Evolutionary conservation across 1,140 invertebrate species (phyloP), one percentile per base, ranked within the genome.

Genomic region (Branchinecta lindahli): DNA sequence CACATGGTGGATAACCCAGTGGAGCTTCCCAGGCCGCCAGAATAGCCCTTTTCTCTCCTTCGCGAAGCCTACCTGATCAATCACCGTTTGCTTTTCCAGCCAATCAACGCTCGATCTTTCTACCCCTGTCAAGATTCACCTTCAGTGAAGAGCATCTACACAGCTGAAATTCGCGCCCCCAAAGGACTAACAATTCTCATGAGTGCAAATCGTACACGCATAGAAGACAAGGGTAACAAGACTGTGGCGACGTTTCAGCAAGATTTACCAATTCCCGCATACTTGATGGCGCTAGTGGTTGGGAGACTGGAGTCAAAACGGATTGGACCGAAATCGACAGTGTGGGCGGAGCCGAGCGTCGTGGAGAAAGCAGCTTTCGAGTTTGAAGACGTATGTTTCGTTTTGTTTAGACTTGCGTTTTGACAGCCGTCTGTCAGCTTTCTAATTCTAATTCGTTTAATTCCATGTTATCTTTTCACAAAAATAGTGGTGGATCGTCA

Each of bases 51-150:
- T 33, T 33, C 33, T 5, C 33, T 33, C 33, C 33, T 33, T 33
- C 33, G 33, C 33, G 5, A 33, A 33, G 33, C 33, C 33, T n/a
- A n/a, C n/a, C n/a, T n/a, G n/a, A n/a, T n/a, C n/a, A n/a, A n/a
- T n/a, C n/a, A n/a, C n/a, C n/a, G n/a, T 61, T 61, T 12, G 2
- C 52, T 73, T 75, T 79, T 80, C 70, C 76, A 94, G 87, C 86
- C 94, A 9, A 94, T 96, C 74, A 90, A 94, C 81, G 87, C 88
- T 2, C 82, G 93, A 68, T 90, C 91, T 8, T 84, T 96, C 70
- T 70, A 94, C 12, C 94, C 95, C 6, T 96, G 93, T 77, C 94
- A 97, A 83, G 94, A 98, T 80, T 90, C 92, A 0, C 94, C 94
- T 6, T 83, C 84, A n/a, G 88, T 94, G 0, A 98, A 97, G 81